Base-by-base conservation (phyloP, 2,797 vertebrate genomes). In the Chaenodraco wilsoni region DNA sequence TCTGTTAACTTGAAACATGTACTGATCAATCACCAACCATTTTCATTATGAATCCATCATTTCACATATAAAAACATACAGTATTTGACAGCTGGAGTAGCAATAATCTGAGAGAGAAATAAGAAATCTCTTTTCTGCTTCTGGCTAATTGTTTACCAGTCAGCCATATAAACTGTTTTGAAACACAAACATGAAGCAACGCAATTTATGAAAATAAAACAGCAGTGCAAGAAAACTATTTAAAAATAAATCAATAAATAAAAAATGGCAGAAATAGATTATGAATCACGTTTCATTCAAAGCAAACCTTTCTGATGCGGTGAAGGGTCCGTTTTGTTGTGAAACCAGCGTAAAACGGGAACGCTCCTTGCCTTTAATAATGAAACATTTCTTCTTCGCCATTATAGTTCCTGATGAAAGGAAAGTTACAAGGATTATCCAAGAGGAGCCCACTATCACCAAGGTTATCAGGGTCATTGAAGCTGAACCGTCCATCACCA, bases 381-480 rank as follows among this genome's bases (percentile, higher is more conserved):
- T 37, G 33, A 37, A 6, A 37, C 33, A 37, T 37, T 37, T 9
- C 33, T 37, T 37, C 33, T 37, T 37, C 2, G 33, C 33, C 9
- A 37, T 37, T 37, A 37, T 9, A 37, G 33, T 37, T 37, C 33
- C 33, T 37, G 33, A 37, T 37, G 6, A 37, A 9, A 37, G 94
- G 81, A 94, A 93, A 76, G 33, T 96, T 37, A 95, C 94, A 63
- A 91, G 88, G 74, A 68, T 94, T 9, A 90, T 94, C 71, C 90
- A 95, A 85, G 88, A 86, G 84, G 81, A 93, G 63, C 94, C 94
- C 56, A 59, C 89, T 50, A 54, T 94, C 82, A 37, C 94, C 82
- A 94, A 93, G 75, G 41, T 96, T 31, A 95, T 94, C 62, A 91
- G 89, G 72, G 71, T 95, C 56, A 90, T 94, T 71, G 90, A 95